A percentile compares a stretch with the other conserved stretches of the same genome.
phyloP scores from a whole-genome alignment of 2,113 vertebrate genomes.

The Dicentrarchus labrax region DNA sequence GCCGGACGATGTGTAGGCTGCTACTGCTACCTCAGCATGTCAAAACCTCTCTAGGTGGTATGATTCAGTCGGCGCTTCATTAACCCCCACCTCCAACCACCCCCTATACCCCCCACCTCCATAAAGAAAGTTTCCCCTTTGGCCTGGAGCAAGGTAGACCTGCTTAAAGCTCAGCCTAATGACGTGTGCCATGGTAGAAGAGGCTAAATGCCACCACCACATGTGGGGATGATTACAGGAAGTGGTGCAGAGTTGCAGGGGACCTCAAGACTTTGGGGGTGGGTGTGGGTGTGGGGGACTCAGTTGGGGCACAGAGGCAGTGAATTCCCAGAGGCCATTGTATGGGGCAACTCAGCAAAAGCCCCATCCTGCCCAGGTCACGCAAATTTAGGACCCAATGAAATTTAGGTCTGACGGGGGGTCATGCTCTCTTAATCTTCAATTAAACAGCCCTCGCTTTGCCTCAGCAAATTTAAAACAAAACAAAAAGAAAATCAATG shows the following conservation, averaged over 20 bases:
- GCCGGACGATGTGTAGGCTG: constrained; percentile 54
- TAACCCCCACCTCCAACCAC: constrained; percentile 69
- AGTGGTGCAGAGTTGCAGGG: constrained; percentile 79
- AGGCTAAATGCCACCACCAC: constrained; percentile 82
- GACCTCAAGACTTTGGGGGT: constrained; percentile 65
- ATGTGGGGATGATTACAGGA: constrained; percentile 86
- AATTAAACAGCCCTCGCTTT: constrained; percentile 74
- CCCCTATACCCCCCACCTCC: constrained; percentile 61
- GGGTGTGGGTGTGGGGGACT: constrained; percentile 42
- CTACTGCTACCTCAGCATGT: constrained; percentile 75
- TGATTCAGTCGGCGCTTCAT: constrained; percentile 77
- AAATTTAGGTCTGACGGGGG: constrained; percentile 65
- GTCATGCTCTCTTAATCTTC: constrained; percentile 73
- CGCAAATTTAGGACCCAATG: constrained; percentile 77
- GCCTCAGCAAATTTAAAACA: constrained; percentile 30
- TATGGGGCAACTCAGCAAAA: constrained; percentile 77
- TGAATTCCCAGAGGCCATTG: constrained; percentile 81
- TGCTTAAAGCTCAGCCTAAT: constrained; percentile 83
- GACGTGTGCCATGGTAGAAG: constrained; percentile 81
- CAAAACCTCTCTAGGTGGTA: constrained; percentile 83
- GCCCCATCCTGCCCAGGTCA: constrained; percentile 79
- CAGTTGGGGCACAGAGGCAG: constrained; percentile 71
- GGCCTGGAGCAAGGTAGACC: constrained; percentile 78
- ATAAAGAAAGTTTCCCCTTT: constrained; percentile 76
- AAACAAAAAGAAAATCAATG: constrained; percentile 27